These are phyloP conservation scores for Cygnus buccinator DNA, from an alignment of 2,113 vertebrate species.

Conservation along the genomic window DNA sequence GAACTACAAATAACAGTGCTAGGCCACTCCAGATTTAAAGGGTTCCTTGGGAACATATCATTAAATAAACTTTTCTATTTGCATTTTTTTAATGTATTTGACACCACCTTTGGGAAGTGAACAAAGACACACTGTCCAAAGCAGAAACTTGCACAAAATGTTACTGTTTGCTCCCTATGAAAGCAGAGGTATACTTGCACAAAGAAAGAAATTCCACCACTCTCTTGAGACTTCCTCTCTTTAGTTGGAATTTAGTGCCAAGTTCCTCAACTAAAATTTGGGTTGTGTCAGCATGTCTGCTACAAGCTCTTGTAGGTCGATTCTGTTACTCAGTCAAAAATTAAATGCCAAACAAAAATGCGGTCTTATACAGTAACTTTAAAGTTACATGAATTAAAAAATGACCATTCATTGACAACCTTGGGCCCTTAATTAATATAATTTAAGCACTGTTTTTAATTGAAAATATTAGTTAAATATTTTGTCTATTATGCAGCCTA, in stretches of 20 bases:
- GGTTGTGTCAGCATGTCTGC: conserved; percentile 16
- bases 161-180: conserved; percentile 72
- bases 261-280: conserved; percentile 51
- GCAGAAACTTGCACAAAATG: conserved; percentile 74
- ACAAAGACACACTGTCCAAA: conserved; percentile 78
- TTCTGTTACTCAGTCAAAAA: conserved; percentile 33
- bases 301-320: conserved; percentile 12
- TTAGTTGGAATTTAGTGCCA: conserved; percentile 53
- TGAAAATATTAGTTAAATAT: not conserved
- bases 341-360: not conserved
- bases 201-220: conserved; percentile 75
- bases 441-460: not conserved
- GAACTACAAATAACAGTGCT: not conserved
- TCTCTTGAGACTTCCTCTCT: conserved; percentile 74
- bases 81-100: conserved; percentile 58
- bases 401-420: not conserved
- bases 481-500: not conserved
- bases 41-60: conserved; percentile 25
- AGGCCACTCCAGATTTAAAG: conserved; percentile 10
- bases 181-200: conserved; percentile 73
- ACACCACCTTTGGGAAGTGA: conserved; percentile 71
- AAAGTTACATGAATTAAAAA: not conserved
- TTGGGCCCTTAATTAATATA: not conserved
- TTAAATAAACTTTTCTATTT: not conserved
- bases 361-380: not conserved